Percentiles rank a stretch among this genome's conserved stretches.
Conservation (phyloP, 1,140 invertebrate species). For the Drosophila kurseongensis region DNA sequence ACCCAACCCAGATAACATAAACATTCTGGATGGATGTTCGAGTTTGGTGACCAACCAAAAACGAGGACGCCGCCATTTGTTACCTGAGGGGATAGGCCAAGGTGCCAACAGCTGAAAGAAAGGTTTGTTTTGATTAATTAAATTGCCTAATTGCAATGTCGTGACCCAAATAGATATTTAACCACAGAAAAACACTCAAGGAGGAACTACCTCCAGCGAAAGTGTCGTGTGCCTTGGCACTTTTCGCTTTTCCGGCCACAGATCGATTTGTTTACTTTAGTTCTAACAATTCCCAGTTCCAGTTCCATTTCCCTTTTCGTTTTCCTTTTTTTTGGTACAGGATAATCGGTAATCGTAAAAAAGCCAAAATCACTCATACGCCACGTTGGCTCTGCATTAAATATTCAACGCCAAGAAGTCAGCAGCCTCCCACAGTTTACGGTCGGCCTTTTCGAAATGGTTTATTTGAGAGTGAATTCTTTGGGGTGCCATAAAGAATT, state of each 20-base stretch:
- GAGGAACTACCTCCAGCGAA: not conserved
- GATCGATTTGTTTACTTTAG: slow-evolving; percentile 68
- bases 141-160: slow-evolving; percentile 53
- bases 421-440: slow-evolving; percentile 19
- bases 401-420: slow-evolving; percentile 52
- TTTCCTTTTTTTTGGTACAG: slow-evolving; percentile 10
- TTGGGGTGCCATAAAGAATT: slow-evolving; percentile 75
- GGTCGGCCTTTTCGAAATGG: slow-evolving; percentile 18
- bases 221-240: slow-evolving; percentile 25
- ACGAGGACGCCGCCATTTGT: slow-evolving; percentile 14
- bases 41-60: slow-evolving; percentile 23
- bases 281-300: slow-evolving; percentile 12
- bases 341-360: slow-evolving; percentile 54
- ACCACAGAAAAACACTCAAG: not conserved
- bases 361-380: slow-evolving; percentile 69
- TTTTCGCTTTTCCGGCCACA: slow-evolving; percentile 13
- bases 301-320: slow-evolving; percentile 4
- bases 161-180: slow-evolving; percentile 51
- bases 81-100: slow-evolving; percentile 5
- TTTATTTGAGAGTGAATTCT: slow-evolving; percentile 70
- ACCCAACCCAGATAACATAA: slow-evolving; percentile 16
- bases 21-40: slow-evolving; percentile 15
- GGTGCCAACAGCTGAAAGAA: slow-evolving; percentile 21
- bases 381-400: slow-evolving; percentile 59
- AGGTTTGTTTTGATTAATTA: slow-evolving; percentile 70